Evolutionary conservation across 2,888 invertebrate species (phyloP).

Genomic region (Drosophila picticornis): DNA sequence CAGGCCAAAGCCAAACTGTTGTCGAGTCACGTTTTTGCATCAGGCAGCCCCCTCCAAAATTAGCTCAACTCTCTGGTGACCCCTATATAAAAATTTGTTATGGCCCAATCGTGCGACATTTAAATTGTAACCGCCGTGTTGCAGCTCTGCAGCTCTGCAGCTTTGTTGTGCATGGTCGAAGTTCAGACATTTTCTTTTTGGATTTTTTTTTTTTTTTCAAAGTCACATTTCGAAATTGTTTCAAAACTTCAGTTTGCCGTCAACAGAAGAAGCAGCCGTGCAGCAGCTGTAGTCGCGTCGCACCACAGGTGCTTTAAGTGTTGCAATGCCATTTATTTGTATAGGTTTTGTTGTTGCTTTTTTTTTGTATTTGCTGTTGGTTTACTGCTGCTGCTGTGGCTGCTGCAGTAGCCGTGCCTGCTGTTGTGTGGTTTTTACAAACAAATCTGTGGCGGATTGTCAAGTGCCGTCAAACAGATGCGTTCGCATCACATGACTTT

Average conservation of each 20-base stretch:
- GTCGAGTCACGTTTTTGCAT: conserved; percentile 62
- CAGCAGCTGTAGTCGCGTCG: conserved; percentile 30
- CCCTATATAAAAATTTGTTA: conserved; percentile 44
- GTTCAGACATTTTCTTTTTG: conserved; percentile 53
- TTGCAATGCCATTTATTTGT: conserved; percentile 66
- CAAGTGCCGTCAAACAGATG: conserved; percentile 51
- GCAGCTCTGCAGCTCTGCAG: conserved; percentile 30
- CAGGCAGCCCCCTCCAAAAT: conserved; percentile 56
- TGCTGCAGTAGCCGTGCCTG: conserved; percentile 37
- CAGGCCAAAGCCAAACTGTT: conserved; percentile 56
- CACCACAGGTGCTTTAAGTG: conserved; percentile 64
- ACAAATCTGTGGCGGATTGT: conserved; percentile 53
- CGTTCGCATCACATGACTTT: conserved; percentile 57
- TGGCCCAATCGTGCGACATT: conserved; percentile 67
- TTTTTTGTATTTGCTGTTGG: conserved; percentile 15
- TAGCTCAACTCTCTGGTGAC: conserved; percentile 62
- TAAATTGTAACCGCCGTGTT: conserved; percentile 42
- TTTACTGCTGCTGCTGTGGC: conserved; percentile 3
- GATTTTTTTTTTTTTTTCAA: conserved; percentile 44
- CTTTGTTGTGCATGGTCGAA: conserved; percentile 40
- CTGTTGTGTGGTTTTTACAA: conserved; percentile 59
- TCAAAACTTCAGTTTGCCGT: conserved; percentile 57
- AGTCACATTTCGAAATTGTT: conserved; percentile 67
- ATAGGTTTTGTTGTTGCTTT: conserved; percentile 20
- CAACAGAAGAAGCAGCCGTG: conserved; percentile 40